These are phyloP conservation scores for Melanotaenia parkinsoni DNA, from an alignment of 2,797 vertebrate species.

Conservation along the genomic window DNA sequence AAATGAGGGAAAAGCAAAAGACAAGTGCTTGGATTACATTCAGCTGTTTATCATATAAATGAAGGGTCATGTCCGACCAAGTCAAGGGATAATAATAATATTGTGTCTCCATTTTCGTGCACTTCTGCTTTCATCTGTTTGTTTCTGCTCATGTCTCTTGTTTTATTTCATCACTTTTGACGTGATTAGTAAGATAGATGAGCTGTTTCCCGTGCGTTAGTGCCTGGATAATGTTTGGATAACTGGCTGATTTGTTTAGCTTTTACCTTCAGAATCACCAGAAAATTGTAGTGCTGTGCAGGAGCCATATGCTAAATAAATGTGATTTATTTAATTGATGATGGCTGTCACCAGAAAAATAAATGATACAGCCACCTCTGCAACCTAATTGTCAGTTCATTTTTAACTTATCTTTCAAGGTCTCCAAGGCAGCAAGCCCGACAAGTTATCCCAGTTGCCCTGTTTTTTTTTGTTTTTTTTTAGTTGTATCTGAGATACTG, in stretches of 20 bases:
- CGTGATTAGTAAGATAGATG: conserved; percentile 12
- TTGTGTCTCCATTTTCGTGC: conserved; percentile 51
- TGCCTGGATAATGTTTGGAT: conserved; percentile 8
- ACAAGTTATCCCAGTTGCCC: conserved; percentile 4
- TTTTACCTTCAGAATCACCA: background rate
- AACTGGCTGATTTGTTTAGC: conserved; percentile 6
- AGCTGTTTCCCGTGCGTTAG: conserved; percentile 18
- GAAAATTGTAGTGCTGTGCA: background rate
- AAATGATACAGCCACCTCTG: conserved; percentile 7
- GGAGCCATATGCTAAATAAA: conserved; percentile 14
- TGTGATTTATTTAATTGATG: conserved; percentile 15
- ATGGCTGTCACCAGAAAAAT: conserved; percentile 17
- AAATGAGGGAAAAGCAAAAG: conserved; percentile 35
- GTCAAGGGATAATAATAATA: conserved; percentile 54
- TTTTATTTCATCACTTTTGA: conserved; percentile 57
- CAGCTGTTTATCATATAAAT: conserved; percentile 74
- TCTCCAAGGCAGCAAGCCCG: background rate
- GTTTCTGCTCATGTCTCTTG: conserved; percentile 34
- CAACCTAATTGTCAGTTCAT: conserved; percentile 18
- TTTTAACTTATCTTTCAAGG: conserved; percentile 19
- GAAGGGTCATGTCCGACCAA: conserved; percentile 56
- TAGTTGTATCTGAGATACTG: background rate
- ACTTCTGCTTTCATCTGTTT: conserved; percentile 42
- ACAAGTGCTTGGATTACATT: conserved; percentile 55
- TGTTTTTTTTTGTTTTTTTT: background rate